Evolutionary conservation across 1,140 invertebrate genomes (phyloP), one percentile per base, ranked within the genome.

Genomic region (Oreohelix idahoensis): DNA sequence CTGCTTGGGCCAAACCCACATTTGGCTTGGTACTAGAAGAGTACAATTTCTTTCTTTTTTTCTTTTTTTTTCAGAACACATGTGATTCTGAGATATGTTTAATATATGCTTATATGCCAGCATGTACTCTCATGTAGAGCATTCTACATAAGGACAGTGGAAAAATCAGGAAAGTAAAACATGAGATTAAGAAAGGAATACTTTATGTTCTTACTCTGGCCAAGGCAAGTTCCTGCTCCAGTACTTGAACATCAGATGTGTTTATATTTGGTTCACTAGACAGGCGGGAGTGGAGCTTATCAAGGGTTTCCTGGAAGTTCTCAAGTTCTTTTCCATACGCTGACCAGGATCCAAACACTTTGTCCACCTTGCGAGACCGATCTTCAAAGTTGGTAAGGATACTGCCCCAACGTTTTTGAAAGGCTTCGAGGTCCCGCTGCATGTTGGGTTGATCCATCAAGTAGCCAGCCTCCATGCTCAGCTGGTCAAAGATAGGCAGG

Each of bases 391-490:
- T 79, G 39, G 81, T 77, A 15, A 90, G 86, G 49, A 92, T 88
- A n/a, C 86, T 86, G n/a, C 85, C 87, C 91, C 91, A 91, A 20
- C 87, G 82, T 63, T 83, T 96, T 71, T 92, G 89, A 39, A 93
- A 84, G 26, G 88, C 85, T n/a, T 91, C 89, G 29, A 93, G 81
- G 35, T 94, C 86, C 93, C 79, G 75, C 39, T 88, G 82, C 79
- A 92, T 87, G 77, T 90, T 89, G 10, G 91, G 91, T 88, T 95
- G 95, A 92, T 96, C 95, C 83, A 89, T 86, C 11, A 92, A 81
- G 73, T 90, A 89, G 17, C 89, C 86, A n/a, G 90, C 90, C 79
- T 91, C 90, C 26, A 87, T 89, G 73, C 84, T 88, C 87, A 92
- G 84, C 81, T 90, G 89, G 71, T 92, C 90, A 89, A 91, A 92